These are phyloP conservation scores for Perca flavescens DNA, from an alignment of 2,113 vertebrate genomes.

Conservation along the genomic window DNA sequence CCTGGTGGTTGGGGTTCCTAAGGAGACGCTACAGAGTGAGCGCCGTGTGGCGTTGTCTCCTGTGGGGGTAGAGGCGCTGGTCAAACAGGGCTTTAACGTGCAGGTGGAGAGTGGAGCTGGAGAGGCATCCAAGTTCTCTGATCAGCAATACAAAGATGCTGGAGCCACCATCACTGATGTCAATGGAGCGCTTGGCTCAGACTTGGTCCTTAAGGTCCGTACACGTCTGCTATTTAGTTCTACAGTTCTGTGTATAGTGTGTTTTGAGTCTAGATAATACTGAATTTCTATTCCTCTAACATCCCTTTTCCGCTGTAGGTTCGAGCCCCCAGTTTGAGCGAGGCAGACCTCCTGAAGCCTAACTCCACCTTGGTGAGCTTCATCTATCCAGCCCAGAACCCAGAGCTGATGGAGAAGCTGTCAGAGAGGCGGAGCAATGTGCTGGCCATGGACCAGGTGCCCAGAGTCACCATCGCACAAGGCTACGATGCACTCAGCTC, in stretches of 20 bases:
- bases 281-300: neutral
- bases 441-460: constrained; percentile 86
- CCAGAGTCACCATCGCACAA: constrained; percentile 88
- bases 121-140: constrained; percentile 82
- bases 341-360: constrained; percentile 80
- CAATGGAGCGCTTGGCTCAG: constrained; percentile 76
- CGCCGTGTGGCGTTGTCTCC: constrained; percentile 81
- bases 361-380: constrained; percentile 82
- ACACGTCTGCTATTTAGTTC: neutral
- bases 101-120: constrained; percentile 83
- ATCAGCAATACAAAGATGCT: constrained; percentile 78
- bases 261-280: neutral
- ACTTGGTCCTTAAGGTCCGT: constrained; percentile 82
- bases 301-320: constrained; percentile 60
- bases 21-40: constrained; percentile 81
- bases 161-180: constrained; percentile 78
- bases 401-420: constrained; percentile 81
- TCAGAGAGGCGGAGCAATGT: constrained; percentile 79
- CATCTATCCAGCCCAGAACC: constrained; percentile 85
- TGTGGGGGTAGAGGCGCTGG: constrained; percentile 76
- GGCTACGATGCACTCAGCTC: constrained; percentile 85
- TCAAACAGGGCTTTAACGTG: constrained; percentile 84
- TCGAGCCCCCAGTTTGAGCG: constrained; percentile 78
- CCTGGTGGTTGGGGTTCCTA: constrained; percentile 80
- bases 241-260: neutral